Evolutionary conservation across 2,888 invertebrate species (phyloP), one percentile per base, ranked within the genome.

Genomic region (Xylota segnis): DNA sequence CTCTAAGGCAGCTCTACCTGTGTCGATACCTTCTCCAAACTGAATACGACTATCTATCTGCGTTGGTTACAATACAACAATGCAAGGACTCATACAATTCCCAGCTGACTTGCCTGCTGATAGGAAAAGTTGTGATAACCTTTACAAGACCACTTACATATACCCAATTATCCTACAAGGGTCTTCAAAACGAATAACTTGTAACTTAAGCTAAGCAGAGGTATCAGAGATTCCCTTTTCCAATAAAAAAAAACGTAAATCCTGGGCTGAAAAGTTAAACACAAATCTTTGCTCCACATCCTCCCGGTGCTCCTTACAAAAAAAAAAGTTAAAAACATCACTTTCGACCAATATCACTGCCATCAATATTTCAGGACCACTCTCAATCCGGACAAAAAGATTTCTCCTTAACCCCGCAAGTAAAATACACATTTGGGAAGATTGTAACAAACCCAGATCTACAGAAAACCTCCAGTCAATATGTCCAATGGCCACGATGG

Each of bases 361-460:
- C 43, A 68, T 68, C 68, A 56, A 68, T 68, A 56, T 68, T 68
- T 43, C 16, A 68, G 2, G 43, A 54, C 56, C 32, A 16, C 56
- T 58, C 16, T 16, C 34, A 32, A 58, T 29, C 32, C 16, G 7
- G 14, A 32, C 23, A 14, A 43, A 43, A 43, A 43, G 50, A 18
- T 10, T 18, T 23, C 23, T 12, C 3, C 3, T 16, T 3, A 1
- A 3, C 18, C 18, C 40, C 40, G 4, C 6, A 43, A 50, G 23
- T 50, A 10, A 50, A 50, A 50, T 16, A 45, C 47, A 63, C 47
- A 63, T 32, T 32, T 63, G 45, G 45, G 47, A 70, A 14, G 29
- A 37, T 23, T 23, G 23, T 45, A n/a, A 68, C 3, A 32, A 47
- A 32, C 7, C 1, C 14, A 2, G 10, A 32, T n/a, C n/a, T 10